These are phyloP conservation scores for Tenualosa ilisha DNA, from an alignment of 2,797 vertebrate species.

Conservation along the genomic window DNA sequence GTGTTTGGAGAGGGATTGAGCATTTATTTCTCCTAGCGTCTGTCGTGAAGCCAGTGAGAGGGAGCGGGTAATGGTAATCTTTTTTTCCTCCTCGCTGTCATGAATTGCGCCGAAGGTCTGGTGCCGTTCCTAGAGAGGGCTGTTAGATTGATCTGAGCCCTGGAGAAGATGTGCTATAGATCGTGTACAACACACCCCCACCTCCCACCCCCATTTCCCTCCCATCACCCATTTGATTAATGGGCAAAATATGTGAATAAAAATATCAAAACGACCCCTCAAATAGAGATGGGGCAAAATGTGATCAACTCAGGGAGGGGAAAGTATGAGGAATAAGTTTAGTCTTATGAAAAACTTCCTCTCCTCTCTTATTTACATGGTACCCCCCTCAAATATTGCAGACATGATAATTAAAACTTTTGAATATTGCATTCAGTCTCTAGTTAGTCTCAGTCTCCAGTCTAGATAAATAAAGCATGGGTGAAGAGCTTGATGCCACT, in stretches of 20 bases:
- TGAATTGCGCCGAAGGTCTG: slow-evolving; percentile 73
- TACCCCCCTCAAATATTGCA: neutral
- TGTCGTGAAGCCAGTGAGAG: slow-evolving; percentile 63
- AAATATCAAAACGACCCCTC: slow-evolving; percentile 75
- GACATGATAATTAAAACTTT: neutral
- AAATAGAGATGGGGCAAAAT: slow-evolving; percentile 56
- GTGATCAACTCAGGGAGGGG: slow-evolving; percentile 65
- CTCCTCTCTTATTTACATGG: slow-evolving; percentile 22
- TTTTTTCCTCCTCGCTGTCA: slow-evolving; percentile 53
- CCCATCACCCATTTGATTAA: slow-evolving; percentile 75
- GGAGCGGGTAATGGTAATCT: slow-evolving; percentile 72
- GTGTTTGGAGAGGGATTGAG: slow-evolving; percentile 46
- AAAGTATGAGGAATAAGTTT: slow-evolving; percentile 61
- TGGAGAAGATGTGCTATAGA: slow-evolving; percentile 76
- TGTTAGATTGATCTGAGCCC: slow-evolving; percentile 74
- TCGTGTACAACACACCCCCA: slow-evolving; percentile 69
- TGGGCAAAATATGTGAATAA: slow-evolving; percentile 78
- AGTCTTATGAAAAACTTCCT: slow-evolving; percentile 41
- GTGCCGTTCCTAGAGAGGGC: slow-evolving; percentile 73
- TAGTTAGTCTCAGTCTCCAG: neutral
- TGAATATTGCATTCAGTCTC: neutral
- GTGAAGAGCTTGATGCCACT: neutral
- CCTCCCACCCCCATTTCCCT: slow-evolving; percentile 56
- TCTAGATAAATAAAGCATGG: slow-evolving; percentile 1
- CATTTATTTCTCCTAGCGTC: slow-evolving; percentile 74